phyloP scores from a whole-genome alignment of 2,113 vertebrate genomes.

The Haemorhous mexicanus region DNA sequence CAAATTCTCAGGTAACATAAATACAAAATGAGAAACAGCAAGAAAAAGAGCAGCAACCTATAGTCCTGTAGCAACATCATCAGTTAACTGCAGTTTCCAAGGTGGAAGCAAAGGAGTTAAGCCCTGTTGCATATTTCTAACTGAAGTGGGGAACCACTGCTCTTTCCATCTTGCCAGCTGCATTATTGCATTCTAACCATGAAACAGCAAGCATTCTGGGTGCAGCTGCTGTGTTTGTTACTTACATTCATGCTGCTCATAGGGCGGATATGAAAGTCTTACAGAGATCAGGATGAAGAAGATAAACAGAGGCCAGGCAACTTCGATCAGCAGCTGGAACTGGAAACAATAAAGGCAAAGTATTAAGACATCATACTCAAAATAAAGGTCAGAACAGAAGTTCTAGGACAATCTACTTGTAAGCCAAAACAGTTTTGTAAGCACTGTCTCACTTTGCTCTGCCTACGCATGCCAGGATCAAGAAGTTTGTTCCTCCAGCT shows the following conservation, averaged over 20 bases:
- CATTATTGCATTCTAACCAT: background rate
- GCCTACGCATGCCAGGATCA: background rate
- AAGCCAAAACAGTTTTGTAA: background rate
- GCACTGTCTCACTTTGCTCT: background rate
- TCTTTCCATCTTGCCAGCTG: background rate
- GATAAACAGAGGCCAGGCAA: constrained; percentile 94
- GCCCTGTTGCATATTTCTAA: background rate
- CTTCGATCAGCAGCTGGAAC: constrained; percentile 91
- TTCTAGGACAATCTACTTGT: background rate
- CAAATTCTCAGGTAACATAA: background rate
- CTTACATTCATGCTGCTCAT: constrained; percentile 98
- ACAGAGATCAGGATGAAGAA: constrained; percentile 97
- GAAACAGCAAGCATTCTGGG: background rate
- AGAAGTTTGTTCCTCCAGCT: background rate
- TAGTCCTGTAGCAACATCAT: background rate
- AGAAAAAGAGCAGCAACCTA: background rate
- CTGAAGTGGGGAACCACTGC: background rate
- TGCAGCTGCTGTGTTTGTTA: constrained; percentile 39
- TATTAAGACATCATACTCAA: background rate
- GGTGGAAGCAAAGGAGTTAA: background rate
- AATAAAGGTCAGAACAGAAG: background rate
- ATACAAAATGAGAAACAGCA: background rate
- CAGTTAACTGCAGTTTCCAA: background rate
- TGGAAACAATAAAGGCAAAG: constrained; percentile 65
- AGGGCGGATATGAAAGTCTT: constrained; percentile 90